Base-by-base conservation (phyloP, 2,888 invertebrate species). In the Sphaerophoria rueppellii region DNA sequence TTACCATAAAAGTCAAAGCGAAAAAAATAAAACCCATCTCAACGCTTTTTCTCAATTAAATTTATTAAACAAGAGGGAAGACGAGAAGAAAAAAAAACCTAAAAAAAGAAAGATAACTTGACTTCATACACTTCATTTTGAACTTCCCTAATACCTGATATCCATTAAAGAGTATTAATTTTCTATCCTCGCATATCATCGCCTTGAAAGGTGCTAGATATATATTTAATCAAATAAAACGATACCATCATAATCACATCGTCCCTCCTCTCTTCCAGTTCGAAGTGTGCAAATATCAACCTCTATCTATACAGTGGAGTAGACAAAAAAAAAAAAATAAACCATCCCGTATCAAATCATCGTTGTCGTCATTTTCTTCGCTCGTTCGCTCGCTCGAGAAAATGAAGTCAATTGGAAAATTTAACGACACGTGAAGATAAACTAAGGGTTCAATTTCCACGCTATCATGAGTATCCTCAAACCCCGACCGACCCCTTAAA, bases 371-470 rank as follows among this genome's bases (percentile, higher is more conserved):
- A 5, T 14, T 37, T 40, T 58, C 40, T 40, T 40, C 11, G 12
- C 43, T 43, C 40, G 16, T 24, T 24, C 24, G 40, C 16, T 52
- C 9, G 16, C 37, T 24, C n/a, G 14, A 54, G 54, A 67, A 67
- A 54, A 67, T 67, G 24, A 67, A 67, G 40, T 67, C 67, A 67
- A 54, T 40, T 67, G 54, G 54, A 67, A 67, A 67, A 67, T 67
- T 67, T 54, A 67, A 67, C 67, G 67, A 67, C 40, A 67, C 67
- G 67, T 67, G 16, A 54, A 67, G 67, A 67, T 67, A 67, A 67
- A 54, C 67, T 54, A 37, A 40, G 65, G 43, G 65, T 65, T 50
- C 65, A 61, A 46, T 48, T 34, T 63, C 48, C 32, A 65, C 50
- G 2, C 11, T 2, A 7, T 4, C 40, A 40, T 24, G 24, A 24